Conservation (phyloP, 2,797 vertebrate species). For the Okamejei kenojei region DNA sequence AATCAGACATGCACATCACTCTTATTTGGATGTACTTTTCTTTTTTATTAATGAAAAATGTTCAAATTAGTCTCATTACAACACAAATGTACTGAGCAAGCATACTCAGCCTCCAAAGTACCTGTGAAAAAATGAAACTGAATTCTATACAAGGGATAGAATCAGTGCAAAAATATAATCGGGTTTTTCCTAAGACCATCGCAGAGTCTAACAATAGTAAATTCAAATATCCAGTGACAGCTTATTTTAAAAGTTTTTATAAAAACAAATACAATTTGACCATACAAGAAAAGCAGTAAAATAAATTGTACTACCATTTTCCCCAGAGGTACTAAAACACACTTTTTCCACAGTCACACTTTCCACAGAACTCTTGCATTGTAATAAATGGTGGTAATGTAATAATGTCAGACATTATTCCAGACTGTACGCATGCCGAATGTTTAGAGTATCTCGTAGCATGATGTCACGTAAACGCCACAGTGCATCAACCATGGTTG, state of each 20-base stretch:
- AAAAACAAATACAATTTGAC: conserved; percentile 37
- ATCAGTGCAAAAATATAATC: conserved; percentile 34
- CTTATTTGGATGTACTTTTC: not conserved
- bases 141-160: conserved; percentile 31
- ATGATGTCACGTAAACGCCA: conserved; percentile 96
- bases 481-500: conserved; percentile 92
- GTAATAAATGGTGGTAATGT: conserved; percentile 48
- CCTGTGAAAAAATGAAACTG: conserved; percentile 34
- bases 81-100: conserved; percentile 21
- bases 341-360: not conserved
- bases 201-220: conserved; percentile 12
- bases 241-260: conserved; percentile 36
- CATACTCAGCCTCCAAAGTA: conserved; percentile 15
- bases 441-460: conserved; percentile 90
- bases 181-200: conserved; percentile 11
- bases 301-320: conserved; percentile 32
- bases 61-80: conserved; percentile 23
- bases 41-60: conserved; percentile 37
- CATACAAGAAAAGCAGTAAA: conserved; percentile 26
- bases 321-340: conserved; percentile 4
- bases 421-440: conserved; percentile 82
- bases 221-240: conserved; percentile 31
- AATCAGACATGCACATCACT: not conserved
- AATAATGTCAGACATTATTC: conserved; percentile 59
- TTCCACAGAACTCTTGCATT: conserved; percentile 29